These are phyloP conservation scores for Spilarctia lutea DNA, from an alignment of 2,888 invertebrate species.

Conservation along the genomic window DNA sequence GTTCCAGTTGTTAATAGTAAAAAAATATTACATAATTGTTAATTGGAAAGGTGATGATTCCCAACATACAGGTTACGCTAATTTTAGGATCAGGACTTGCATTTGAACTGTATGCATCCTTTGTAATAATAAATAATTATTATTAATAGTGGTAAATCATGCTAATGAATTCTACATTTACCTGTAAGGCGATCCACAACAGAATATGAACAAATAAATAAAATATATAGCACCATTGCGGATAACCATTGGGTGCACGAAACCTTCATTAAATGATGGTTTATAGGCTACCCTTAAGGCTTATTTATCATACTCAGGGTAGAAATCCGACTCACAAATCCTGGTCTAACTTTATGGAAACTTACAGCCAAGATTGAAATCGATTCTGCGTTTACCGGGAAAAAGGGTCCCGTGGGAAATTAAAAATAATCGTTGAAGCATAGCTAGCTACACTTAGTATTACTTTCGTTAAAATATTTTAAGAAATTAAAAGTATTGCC, in stretches of 20 bases:
- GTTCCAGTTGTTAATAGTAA: too few species aligned
- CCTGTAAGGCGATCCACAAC: neutral
- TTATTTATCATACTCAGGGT: slow-evolving; percentile 25
- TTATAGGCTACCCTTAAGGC: slow-evolving; percentile 22
- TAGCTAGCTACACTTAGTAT: slow-evolving; percentile 35
- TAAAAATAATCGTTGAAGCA: slow-evolving; percentile 47
- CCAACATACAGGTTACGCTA: too few species aligned
- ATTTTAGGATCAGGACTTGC: too few species aligned
- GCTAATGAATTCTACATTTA: neutral
- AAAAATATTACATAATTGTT: too few species aligned
- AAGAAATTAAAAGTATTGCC: slow-evolving; percentile 8
- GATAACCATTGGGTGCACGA: slow-evolving; percentile 12
- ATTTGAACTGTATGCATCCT: too few species aligned
- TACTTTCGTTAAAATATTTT: slow-evolving; percentile 17
- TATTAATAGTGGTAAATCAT: neutral
- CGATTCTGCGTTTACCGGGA: slow-evolving; percentile 44
- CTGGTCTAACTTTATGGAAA: slow-evolving; percentile 42
- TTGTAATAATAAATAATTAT: too few species aligned
- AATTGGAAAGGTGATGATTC: too few species aligned
- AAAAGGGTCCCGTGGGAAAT: slow-evolving; percentile 47
- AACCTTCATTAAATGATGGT: slow-evolving; percentile 24
- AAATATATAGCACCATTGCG: slow-evolving; percentile 14
- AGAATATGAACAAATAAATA: slow-evolving; percentile 16
- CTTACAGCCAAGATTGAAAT: slow-evolving; percentile 48
- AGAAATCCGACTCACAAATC: slow-evolving; percentile 26